Conservation (phyloP, 2,113 vertebrate genomes). For the Hyperopisus bebe region DNA sequence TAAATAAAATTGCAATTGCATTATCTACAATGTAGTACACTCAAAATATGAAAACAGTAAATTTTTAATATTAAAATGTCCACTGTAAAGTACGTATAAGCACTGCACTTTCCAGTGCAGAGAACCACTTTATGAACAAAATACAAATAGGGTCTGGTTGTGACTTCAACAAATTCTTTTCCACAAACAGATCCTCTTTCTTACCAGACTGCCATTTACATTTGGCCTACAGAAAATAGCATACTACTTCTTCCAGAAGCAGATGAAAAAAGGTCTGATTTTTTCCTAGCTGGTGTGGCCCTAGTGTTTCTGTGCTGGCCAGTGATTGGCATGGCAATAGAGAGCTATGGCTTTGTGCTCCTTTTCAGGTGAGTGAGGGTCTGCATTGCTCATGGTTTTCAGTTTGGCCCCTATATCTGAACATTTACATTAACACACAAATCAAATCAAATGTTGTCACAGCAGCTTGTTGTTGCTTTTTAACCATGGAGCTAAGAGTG, state of each 20-base stretch:
- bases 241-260: conserved; percentile 71
- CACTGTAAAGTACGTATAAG: not conserved
- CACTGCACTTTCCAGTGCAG: not conserved
- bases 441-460: not conserved
- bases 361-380: conserved; percentile 68
- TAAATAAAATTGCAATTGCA: too few relatives aligned
- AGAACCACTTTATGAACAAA: not conserved
- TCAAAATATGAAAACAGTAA: not conserved
- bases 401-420: not conserved
- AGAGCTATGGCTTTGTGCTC: conserved; percentile 74
- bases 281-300: conserved; percentile 75
- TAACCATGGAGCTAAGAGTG: not conserved
- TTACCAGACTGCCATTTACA: conserved; percentile 71
- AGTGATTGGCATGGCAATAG: conserved; percentile 73
- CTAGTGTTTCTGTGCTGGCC: conserved; percentile 80
- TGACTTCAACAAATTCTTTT: not conserved
- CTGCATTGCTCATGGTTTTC: not conserved
- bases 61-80: not conserved
- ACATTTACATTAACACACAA: not conserved
- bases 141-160: not conserved
- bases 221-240: conserved; percentile 71
- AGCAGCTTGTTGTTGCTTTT: not conserved
- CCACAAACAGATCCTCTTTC: conserved; percentile 70
- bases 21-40: not conserved
- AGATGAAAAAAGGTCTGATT: conserved; percentile 72